These are phyloP conservation scores for Styela plicata DNA, from an alignment of 23 tunicate species.

Conservation along the genomic window DNA sequence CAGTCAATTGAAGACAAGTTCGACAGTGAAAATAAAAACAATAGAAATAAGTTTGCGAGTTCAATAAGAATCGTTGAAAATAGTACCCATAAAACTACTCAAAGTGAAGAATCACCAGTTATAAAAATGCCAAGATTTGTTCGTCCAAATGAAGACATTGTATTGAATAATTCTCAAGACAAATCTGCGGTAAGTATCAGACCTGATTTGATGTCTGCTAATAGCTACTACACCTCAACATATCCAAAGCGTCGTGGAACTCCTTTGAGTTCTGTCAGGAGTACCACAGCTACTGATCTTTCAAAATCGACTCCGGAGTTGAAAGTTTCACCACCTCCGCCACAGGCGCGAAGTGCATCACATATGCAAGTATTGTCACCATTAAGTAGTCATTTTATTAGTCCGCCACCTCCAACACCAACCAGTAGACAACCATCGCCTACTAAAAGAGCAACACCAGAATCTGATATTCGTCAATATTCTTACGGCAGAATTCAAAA, in stretches of 20 bases:
- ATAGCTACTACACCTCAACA: constrained; percentile 15
- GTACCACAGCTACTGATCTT: constrained; percentile 4
- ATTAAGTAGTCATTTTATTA: neutral
- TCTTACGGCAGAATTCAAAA: constrained; percentile 1
- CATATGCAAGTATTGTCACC: neutral
- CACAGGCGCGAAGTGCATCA: neutral
- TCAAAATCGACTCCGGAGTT: neutral
- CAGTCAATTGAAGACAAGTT: neutral
- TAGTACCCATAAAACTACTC: neutral
- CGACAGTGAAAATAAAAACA: neutral
- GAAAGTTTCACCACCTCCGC: neutral
- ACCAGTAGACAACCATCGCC: neutral
- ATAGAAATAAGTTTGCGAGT: neutral
- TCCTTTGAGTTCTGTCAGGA: neutral
- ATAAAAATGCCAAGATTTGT: constrained; percentile 26
- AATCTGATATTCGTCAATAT: neutral
- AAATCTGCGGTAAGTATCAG: neutral
- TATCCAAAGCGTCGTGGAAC: constrained; percentile 9
- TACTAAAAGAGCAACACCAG: neutral
- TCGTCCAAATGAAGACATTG: constrained; percentile 6
- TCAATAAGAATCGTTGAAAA: neutral
- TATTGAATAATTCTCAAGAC: neutral
- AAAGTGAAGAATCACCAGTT: neutral
- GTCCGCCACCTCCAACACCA: constrained; percentile 15
- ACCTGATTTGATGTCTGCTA: constrained; percentile 7